Evolutionary conservation across 2,888 invertebrate species (phyloP).

Genomic region (Spisula subtruncata): DNA sequence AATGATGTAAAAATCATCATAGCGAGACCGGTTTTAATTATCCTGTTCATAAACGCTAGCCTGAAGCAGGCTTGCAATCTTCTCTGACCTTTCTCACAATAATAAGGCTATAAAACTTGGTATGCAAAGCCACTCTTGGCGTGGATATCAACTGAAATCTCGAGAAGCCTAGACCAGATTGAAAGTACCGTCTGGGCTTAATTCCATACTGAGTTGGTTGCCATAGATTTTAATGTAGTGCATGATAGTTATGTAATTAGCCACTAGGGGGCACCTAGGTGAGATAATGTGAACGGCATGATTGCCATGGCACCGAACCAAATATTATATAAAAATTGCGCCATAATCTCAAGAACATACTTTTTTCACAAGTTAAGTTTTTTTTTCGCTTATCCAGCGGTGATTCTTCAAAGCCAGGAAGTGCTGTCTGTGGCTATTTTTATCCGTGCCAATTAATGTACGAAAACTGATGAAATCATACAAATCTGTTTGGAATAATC

Average conservation of each 20-base stretch:
- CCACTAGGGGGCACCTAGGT: slow-evolving; percentile 66
- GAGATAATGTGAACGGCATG: slow-evolving; percentile 47
- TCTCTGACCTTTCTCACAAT: slow-evolving; percentile 69
- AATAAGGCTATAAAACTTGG: slow-evolving; percentile 56
- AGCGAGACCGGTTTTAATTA: slow-evolving; percentile 58
- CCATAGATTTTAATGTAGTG: slow-evolving; percentile 53
- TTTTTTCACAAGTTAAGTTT: slow-evolving; percentile 43
- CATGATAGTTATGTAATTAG: slow-evolving; percentile 66
- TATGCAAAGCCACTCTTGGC: slow-evolving; percentile 57
- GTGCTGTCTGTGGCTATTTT: slow-evolving; percentile 61
- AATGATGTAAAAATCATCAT: slow-evolving; percentile 59
- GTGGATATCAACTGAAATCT: slow-evolving; percentile 22
- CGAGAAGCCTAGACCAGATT: slow-evolving; percentile 46
- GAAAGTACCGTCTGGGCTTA: slow-evolving; percentile 45
- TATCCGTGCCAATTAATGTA: slow-evolving; percentile 64
- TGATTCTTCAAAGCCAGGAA: slow-evolving; percentile 36
- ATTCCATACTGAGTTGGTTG: slow-evolving; percentile 52
- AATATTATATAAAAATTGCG: slow-evolving; percentile 58
- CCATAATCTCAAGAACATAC: slow-evolving; percentile 59
- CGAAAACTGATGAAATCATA: slow-evolving; percentile 64
- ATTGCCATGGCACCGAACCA: slow-evolving; percentile 49
- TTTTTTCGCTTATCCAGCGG: slow-evolving; percentile 20
- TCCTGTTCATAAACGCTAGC: slow-evolving; percentile 50
- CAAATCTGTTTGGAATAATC: slow-evolving; percentile 63
- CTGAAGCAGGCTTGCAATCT: slow-evolving; percentile 36